Evolutionary conservation across 2,113 vertebrate species (phyloP).

Genomic region (Diglossa brunneiventris): DNA sequence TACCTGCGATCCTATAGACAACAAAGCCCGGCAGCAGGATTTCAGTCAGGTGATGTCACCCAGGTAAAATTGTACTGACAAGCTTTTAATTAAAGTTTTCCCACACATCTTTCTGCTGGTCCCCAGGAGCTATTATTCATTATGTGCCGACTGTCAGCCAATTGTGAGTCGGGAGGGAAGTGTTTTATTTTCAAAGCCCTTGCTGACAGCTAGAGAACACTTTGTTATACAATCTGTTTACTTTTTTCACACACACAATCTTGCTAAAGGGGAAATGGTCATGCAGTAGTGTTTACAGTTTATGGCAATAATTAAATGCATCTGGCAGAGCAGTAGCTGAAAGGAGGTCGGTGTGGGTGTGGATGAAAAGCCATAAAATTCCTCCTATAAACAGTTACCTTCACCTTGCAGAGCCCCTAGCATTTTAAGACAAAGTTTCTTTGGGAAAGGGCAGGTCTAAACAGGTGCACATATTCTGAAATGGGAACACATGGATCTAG

Average conservation of each 20-base stretch:
- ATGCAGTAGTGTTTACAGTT: conserved; percentile 56
- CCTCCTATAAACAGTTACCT: conserved; percentile 56
- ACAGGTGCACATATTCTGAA: conserved; percentile 60
- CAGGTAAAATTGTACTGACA: conserved; percentile 88
- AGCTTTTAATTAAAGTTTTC: conserved; percentile 97
- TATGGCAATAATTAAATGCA: conserved; percentile 75
- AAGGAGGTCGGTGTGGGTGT: conserved; percentile 14
- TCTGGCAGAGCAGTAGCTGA: conserved; percentile 59
- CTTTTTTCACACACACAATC: conserved; percentile 69
- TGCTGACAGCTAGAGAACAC: conserved; percentile 82
- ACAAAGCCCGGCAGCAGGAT: conserved; percentile 79
- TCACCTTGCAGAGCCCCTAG: background rate
- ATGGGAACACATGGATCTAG: background rate
- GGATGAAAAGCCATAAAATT: conserved; percentile 23
- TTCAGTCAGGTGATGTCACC: conserved; percentile 85
- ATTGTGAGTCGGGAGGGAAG: conserved; percentile 78
- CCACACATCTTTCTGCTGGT: conserved; percentile 81
- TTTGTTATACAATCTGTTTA: conserved; percentile 85
- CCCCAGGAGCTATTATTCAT: conserved; percentile 82
- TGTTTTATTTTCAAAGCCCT: conserved; percentile 84
- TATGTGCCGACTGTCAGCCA: conserved; percentile 80
- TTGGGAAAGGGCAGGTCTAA: conserved; percentile 39
- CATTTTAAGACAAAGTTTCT: conserved; percentile 7
- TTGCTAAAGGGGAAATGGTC: conserved; percentile 73
- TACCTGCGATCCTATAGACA: conserved; percentile 76